Conservation (phyloP, 2,797 vertebrate genomes). For the Falco biarmicus region DNA sequence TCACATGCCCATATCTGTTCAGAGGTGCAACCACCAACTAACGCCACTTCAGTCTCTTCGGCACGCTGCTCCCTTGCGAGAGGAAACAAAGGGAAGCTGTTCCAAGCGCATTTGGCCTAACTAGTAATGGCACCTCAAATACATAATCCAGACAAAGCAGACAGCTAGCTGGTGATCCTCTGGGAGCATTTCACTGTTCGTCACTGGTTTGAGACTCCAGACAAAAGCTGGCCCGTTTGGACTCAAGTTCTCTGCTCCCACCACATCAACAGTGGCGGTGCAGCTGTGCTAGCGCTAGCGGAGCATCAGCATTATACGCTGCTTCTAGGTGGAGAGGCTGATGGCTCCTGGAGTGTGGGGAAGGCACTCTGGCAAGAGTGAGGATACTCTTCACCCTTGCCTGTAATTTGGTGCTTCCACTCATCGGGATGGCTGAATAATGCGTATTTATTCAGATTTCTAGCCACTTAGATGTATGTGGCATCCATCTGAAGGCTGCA, state of each 20-base stretch:
- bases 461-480: background rate
- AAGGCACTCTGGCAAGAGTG: background rate
- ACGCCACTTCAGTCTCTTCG: background rate
- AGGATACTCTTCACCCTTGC: background rate
- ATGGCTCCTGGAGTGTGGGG: rapidly evolving
- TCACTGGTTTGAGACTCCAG: background rate
- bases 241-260: background rate
- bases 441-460: background rate
- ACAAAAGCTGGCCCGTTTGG: background rate
- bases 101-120: background rate
- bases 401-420: background rate
- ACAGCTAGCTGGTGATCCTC: background rate
- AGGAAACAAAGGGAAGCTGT: background rate
- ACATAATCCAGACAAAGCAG: background rate
- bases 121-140: background rate
- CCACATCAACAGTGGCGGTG: background rate
- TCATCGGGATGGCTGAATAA: background rate
- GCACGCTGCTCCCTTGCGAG: background rate
- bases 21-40: background rate
- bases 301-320: background rate
- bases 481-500: background rate
- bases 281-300: background rate
- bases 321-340: too few relatives aligned
- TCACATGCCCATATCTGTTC: background rate
- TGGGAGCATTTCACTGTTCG: background rate